Base-by-base conservation (phyloP, 2,797 vertebrate species). In the Oreochromis mossambicus region DNA sequence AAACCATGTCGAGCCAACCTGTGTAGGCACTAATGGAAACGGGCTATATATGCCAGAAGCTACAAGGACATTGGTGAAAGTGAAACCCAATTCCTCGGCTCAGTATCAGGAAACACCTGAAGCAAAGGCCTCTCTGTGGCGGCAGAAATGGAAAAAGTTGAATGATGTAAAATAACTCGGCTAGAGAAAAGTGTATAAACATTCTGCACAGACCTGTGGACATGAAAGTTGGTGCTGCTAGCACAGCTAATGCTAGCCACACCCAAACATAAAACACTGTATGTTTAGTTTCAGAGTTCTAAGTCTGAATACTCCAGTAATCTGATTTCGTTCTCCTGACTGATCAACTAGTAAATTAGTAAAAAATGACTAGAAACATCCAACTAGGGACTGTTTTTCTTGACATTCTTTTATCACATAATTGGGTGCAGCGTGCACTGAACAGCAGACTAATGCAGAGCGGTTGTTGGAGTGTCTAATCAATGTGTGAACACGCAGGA, bases 401-500 rank as follows among this genome's bases (percentile, higher is more conserved):
- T 48, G 29, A 11, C 1, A 0, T 46, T 4, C 8, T 3, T 70
- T 29, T 17, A 52, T 10, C 50, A 21, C 21, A 3, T 52, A 38
- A 21, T 21, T 19, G 19, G 4, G 36, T 14, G 13, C 61, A 21
- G n/a, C 41, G 15, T 46, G 54, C n/a, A 78, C 21, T 56, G 52
- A 56, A 32, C 7, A 14, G 17, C 14, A 68, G 36, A 68, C 10
- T 50, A 50, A 73, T 21, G 36, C 19, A 36, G 63, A 15, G 48
- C 1, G 10, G 32, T 48, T 58, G 24, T 13, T 43, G 3, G 17
- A 50, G 70, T 32, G 43, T 50, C 26, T 75, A 34, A 75, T 75
- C 46, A 50, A 3, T 54, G 48, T 84, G 48, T 82, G 41, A 70
- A 1, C 46, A 3, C 21, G 19, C 82, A 99, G 98, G 98, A 98